phyloP scores from a whole-genome alignment of 2,113 vertebrate genomes.

The Pontoporia blainvillei region DNA sequence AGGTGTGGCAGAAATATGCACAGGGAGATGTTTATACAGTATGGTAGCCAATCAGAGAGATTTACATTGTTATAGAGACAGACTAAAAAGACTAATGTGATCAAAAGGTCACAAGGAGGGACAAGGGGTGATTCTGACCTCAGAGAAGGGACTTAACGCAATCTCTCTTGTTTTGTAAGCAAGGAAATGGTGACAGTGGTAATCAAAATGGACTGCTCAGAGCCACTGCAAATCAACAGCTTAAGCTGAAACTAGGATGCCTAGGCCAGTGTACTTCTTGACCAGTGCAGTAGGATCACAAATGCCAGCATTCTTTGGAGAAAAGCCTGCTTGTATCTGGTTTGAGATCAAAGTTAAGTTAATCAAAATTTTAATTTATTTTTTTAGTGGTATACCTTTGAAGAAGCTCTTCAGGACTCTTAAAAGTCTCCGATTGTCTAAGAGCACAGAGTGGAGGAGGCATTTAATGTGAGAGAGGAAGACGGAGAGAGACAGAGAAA shows the following conservation, averaged over 20 bases:
- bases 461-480: not conserved
- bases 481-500: not conserved
- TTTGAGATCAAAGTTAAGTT: slow-evolving; percentile 1
- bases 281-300: not conserved
- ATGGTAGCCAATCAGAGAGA: not conserved
- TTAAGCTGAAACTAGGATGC: not conserved
- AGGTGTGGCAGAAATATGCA: not conserved
- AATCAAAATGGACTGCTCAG: not conserved
- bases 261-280: not conserved
- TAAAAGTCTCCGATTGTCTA: not conserved
- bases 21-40: not conserved
- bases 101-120: not conserved
- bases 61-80: not conserved
- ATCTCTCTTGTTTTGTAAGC: not conserved
- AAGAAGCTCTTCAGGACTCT: not conserved
- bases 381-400: not conserved
- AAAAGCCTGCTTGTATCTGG: not conserved
- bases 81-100: not conserved
- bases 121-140: not conserved
- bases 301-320: not conserved
- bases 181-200: not conserved
- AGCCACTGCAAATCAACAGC: not conserved
- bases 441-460: not conserved
- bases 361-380: not conserved
- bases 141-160: not conserved